Evolutionary conservation across 2,797 vertebrate genomes (phyloP), one percentile per base, ranked within the genome.

Genomic region (Spea hammondii): DNA sequence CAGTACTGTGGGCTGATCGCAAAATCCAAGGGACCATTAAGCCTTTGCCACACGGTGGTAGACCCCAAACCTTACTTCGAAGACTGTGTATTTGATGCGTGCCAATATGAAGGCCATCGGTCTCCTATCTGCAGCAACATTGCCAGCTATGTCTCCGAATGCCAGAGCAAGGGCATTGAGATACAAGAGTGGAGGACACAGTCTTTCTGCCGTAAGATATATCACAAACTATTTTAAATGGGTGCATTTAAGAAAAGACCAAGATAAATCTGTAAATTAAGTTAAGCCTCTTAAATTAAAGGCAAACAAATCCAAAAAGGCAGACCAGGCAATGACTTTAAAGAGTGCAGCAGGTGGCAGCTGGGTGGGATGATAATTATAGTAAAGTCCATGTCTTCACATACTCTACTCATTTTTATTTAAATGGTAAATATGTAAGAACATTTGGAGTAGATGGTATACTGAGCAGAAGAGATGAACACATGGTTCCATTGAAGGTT

Each of bases 201-300:
- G 0, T 84, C 86, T 11, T 92, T 93, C 82, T 92, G 90, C 84
- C 83, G 90, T 92, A 78, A 90, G 88, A 85, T 17, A 11, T 12
- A 14, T 53, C 32, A 3, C 44, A 49, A 1, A 49, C 48, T 73
- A 32, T 32, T 32, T 32, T 32, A 32, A 32, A 32, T 32, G 32
- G 32, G 32, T 32, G 32, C 1, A 32, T 32, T 32, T 32, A 32
- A 3, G 32, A 32, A 32, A 32, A 32, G 32, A 32, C 32, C 32
- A 32, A 1, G 32, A 32, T 32, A 32, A 32, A 32, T 32, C 32
- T 32, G 32, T 32, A 2, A 32, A 32, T 32, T 32, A 32, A 32
- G 2, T 32, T 32, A 32, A 32, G 32, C 32, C 32, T 32, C 32
- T 32, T 32, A 32, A 32, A 32, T 32, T 32, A 32, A 32, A 32